Conservation (phyloP, 2,888 invertebrate genomes). For the Drosophila siamana region DNA sequence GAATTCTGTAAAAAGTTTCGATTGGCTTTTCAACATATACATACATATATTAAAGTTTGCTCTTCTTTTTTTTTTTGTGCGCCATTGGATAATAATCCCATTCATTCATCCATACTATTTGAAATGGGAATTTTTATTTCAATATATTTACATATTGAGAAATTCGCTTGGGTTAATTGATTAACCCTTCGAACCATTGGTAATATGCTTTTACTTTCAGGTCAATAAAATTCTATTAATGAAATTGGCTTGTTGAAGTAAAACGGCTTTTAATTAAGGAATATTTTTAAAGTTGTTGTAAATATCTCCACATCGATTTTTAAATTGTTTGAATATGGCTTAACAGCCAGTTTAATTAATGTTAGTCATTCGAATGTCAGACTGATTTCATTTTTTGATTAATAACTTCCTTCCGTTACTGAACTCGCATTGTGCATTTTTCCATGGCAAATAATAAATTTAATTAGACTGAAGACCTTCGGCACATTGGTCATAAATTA, state of each 20-base stretch:
- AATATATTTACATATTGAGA: background rate
- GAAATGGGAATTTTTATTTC: background rate
- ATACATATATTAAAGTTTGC: conserved; percentile 2
- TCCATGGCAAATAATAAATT: background rate
- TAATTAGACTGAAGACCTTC: background rate
- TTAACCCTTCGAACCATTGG: background rate
- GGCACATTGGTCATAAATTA: background rate
- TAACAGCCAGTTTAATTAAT: background rate
- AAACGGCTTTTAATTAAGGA: background rate
- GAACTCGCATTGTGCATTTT: background rate
- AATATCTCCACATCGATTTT: background rate
- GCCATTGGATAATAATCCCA: background rate
- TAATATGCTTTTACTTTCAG: background rate
- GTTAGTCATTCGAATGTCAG: background rate
- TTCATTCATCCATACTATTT: background rate
- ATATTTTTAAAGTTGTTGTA: background rate
- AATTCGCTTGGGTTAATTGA: background rate
- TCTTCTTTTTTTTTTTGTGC: background rate
- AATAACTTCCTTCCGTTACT: background rate
- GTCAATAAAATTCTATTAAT: background rate
- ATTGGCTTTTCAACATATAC: conserved; percentile 3
- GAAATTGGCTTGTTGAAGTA: background rate
- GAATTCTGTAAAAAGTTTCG: conserved; percentile 1
- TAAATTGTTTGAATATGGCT: too few species aligned
- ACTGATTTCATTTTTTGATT: background rate